Evolutionary conservation across 2,797 vertebrate species (phyloP), one percentile per base, ranked within the genome.

Genomic region (Amniataba percoides): DNA sequence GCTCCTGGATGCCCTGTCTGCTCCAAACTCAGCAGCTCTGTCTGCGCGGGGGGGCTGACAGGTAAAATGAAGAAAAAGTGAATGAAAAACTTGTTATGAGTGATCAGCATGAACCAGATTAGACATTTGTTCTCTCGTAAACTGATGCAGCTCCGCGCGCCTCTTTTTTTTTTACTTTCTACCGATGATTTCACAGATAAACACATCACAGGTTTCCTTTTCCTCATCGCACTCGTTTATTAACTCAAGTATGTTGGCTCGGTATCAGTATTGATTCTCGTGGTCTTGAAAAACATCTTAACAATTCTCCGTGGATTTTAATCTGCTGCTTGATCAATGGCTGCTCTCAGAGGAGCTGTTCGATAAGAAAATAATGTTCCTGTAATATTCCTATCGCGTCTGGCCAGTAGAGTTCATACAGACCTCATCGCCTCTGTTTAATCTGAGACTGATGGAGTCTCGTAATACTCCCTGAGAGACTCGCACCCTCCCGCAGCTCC

Each of bases 141-240:
- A 27, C 18, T 1, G 2, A 27, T 3, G 16, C n/a, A 19, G 15
- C 0, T 10, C 2, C 25, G 23, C 19, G 12, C 15, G 10, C 2
- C n/a, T n/a, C n/a, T n/a, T n/a, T n/a, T n/a, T n/a, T n/a, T 45
- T 5, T 48, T 74, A 77, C 83, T 78, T 68, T 58, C 55, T 11
- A 34, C 23, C 9, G 1, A 0, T 9, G 42, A 27, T 34, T 23
- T 60, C n/a, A 39, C 57, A 42, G 14, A 36, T 7, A 3, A 27
- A 27, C 45, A 3, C 23, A 16, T 13, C n/a, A 18, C 15, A 15
- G 0, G 27, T 40, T 18, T 39, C 11, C 40, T 12, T 18, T 25
- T 13, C 10, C 42, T 36, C 6, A 1, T 31, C 27, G 49, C n/a
- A 21, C 53, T 52, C 51, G 2, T 25, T 43, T 9, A 27, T n/a